Evolutionary conservation across 2,113 vertebrate genomes (phyloP).

Genomic region (Carassius gibelio): DNA sequence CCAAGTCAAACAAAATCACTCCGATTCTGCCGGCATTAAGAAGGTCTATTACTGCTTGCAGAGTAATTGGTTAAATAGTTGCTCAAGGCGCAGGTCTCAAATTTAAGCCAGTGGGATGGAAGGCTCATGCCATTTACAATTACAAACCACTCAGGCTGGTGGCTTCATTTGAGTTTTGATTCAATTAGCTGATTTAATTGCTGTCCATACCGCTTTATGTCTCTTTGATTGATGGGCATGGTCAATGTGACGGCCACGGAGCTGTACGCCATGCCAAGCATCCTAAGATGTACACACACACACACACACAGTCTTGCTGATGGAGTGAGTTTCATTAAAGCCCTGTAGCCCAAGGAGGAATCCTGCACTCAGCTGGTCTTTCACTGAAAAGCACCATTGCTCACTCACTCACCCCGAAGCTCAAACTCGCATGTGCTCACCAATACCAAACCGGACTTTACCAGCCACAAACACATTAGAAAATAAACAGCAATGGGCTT

Average conservation of each 20-base stretch:
- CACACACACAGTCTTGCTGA: not conserved
- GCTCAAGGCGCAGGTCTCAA: conserved; percentile 49
- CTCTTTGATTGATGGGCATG: conserved; percentile 50
- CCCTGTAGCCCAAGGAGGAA: conserved; percentile 39
- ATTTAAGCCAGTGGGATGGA: conserved; percentile 48
- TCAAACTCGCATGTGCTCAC: not conserved
- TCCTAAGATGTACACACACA: conserved; percentile 12
- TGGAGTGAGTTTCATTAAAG: conserved; percentile 16
- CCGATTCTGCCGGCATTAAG: conserved; percentile 47
- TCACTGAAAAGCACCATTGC: conserved; percentile 12
- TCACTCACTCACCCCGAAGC: conserved; percentile 29
- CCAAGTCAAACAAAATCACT: conserved; percentile 54
- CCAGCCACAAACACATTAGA: conserved; percentile 19
- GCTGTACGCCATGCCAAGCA: conserved; percentile 15
- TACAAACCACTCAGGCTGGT: conserved; percentile 52
- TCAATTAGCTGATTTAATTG: conserved; percentile 55
- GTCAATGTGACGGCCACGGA: conserved; percentile 32
- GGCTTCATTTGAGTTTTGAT: conserved; percentile 55
- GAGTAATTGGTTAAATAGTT: conserved; percentile 48
- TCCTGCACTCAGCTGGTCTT: conserved; percentile 29
- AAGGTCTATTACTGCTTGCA: conserved; percentile 43
- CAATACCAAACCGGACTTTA: conserved; percentile 15
- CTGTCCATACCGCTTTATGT: conserved; percentile 47
- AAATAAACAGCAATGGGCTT: conserved; percentile 33
- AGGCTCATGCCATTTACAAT: conserved; percentile 56